These are phyloP conservation scores for Eira barbara DNA, from an alignment of 2,113 vertebrate genomes.

Conservation along the genomic window DNA sequence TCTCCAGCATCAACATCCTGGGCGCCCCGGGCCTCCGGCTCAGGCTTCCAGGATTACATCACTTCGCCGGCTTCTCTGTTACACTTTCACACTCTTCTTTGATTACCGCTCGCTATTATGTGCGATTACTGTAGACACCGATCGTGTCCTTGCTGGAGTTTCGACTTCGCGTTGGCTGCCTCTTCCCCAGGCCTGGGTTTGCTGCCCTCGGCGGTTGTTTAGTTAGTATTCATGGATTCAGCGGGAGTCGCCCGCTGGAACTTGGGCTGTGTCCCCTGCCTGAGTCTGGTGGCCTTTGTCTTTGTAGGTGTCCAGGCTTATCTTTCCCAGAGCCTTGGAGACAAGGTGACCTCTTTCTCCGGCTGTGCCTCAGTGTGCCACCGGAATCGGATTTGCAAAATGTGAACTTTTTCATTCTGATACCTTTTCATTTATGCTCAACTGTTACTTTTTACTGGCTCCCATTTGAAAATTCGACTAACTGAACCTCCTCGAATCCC, in stretches of 20 bases:
- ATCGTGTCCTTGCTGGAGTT: not conserved
- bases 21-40: not conserved
- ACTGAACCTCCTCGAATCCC: not conserved
- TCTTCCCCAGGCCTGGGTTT: not conserved
- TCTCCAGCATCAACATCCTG: not conserved
- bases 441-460: not conserved
- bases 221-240: not conserved
- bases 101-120: constrained; percentile 50
- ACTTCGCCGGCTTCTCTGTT: constrained; percentile 36
- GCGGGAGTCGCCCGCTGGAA: not conserved
- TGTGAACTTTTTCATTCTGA: not conserved
- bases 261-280: not conserved
- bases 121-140: not conserved
- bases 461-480: not conserved
- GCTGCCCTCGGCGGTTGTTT: not conserved
- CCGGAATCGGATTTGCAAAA: not conserved
- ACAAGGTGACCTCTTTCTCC: not conserved
- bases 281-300: not conserved
- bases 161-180: not conserved
- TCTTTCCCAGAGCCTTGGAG: not conserved
- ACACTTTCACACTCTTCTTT: constrained; percentile 66
- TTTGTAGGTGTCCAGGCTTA: not conserved
- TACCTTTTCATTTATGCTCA: not conserved
- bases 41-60: not conserved
- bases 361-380: not conserved